Conservation (phyloP, 53 echinoderm and acorn worm genomes). For the Arbacia lixula region DNA sequence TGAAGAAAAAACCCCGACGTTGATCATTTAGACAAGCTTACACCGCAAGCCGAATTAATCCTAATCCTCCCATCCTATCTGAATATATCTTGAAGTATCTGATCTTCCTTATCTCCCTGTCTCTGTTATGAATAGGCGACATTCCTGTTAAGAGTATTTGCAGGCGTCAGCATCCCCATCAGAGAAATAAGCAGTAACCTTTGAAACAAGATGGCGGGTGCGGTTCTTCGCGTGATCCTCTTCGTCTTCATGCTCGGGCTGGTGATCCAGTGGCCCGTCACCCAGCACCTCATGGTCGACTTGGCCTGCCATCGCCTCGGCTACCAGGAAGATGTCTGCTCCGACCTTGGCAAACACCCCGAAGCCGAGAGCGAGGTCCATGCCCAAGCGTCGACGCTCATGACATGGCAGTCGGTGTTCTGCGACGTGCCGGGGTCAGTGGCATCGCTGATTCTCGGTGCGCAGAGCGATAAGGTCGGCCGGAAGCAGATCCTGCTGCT, state of each 20-base stretch:
- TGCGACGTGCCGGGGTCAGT: conserved; percentile 68
- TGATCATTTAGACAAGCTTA: too few species aligned
- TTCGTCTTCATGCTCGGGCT: conserved; percentile 75
- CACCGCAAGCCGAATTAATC: too few species aligned
- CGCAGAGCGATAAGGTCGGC: conserved; percentile 76
- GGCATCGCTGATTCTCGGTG: conserved; percentile 73
- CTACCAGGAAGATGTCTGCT: conserved; percentile 62
- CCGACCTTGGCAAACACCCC: conserved; percentile 66
- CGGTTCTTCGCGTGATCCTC: conserved; percentile 48
- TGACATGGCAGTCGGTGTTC: conserved; percentile 67
- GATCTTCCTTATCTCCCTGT: neutral
- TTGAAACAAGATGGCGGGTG: neutral
- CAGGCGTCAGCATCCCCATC: too few species aligned
- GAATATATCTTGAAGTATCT: neutral
- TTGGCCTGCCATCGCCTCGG: conserved; percentile 53
- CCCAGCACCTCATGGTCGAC: conserved; percentile 73
- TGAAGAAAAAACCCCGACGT: too few species aligned
- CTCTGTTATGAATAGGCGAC: neutral
- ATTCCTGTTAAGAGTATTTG: neutral
- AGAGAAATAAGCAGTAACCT: too few species aligned
- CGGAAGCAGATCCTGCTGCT: conserved; percentile 69
- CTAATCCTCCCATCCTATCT: neutral
- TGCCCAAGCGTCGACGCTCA: conserved; percentile 59
- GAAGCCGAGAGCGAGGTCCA: conserved; percentile 73
- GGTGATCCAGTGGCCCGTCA: conserved; percentile 74